Base-by-base conservation (phyloP, 1,140 invertebrate species). In the Drosophila pruinosa region DNA sequence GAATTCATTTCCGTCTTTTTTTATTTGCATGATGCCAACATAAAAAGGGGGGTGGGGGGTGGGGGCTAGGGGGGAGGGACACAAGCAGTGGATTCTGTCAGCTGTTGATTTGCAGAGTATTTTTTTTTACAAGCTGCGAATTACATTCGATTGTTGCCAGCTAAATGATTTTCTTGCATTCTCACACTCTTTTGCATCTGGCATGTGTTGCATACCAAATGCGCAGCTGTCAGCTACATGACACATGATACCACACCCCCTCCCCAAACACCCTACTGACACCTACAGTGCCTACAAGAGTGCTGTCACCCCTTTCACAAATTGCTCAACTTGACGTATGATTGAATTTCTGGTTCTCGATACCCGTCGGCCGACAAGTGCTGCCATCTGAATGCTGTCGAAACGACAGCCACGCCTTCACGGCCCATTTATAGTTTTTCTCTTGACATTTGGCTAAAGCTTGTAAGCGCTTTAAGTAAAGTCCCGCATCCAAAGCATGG, bases 261-360 rank as follows among this genome's bases (percentile, higher is more conserved):
- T 4, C 12, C n/a, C 15, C n/a, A n/a, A n/a, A n/a, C n/a, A n/a
- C n/a, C 31, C 28, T 10, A 17, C 0, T 14, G 21, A 8, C 7
- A 38, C 10, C n/a, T n/a, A 17, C 14, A 34, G 28, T 31, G 43
- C 43, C 41, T 59, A 48, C 28, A 22, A 15, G 8, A 41, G n/a
- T 15, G 43, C 39, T 57, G 38, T 22, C 58, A 39, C 6, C 63
- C 38, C 36, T 28, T 62, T 47, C 36, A 58, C 26, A 57, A 54
- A 64, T 54, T 52, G 58, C 45, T 76, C 65, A 68, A 72, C 48
- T 56, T 85, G 77, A 85, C 80, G 73, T 85, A 75, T 81, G 82
- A 85, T 85, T 85, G 81, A 81, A 81, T 85, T 85, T 79, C 81
- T 81, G 73, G 73, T 54, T 71, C 77, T 81, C 69, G 52, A 74